Conservation (phyloP, 1,140 invertebrate species). For the Nasonia giraulti region DNA sequence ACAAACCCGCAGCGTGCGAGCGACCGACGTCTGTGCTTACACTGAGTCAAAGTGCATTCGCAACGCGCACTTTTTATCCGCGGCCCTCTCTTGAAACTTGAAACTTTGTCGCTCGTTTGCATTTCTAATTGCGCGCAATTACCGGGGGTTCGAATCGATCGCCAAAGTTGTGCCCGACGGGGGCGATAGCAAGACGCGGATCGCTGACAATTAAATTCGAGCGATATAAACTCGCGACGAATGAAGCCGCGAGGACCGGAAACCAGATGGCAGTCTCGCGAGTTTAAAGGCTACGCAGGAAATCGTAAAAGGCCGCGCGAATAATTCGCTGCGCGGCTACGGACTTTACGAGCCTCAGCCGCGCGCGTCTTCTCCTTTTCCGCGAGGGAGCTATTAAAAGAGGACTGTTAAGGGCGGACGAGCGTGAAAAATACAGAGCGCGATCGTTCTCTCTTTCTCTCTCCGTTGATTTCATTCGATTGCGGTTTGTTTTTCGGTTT, state of each 20-base stretch:
- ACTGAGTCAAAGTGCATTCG: not conserved
- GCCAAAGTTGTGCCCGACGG: too few species aligned
- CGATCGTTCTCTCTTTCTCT: not conserved
- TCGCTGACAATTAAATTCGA: too few species aligned
- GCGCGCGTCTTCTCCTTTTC: not conserved
- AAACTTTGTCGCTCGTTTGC: not conserved
- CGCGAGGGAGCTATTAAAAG: not conserved
- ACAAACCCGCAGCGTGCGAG: not conserved
- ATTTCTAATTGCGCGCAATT: conserved; percentile 6
- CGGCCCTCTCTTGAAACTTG: not conserved
- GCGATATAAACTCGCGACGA: too few species aligned
- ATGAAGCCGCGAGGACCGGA: not conserved
- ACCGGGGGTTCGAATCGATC: not conserved
- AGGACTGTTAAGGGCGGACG: conserved; percentile 14
- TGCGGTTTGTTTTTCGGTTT: not conserved
- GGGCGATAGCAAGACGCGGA: too few species aligned
- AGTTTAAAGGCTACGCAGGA: not conserved
- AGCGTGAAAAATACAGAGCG: conserved; percentile 23
- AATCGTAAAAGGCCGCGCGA: conserved; percentile 14
- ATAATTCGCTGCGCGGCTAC: not conserved
- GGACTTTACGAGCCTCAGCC: conserved; percentile 7
- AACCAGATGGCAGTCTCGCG: not conserved
- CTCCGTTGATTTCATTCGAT: not conserved
- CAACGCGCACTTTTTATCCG: not conserved
- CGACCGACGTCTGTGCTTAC: not conserved